Evolutionary conservation across 2,113 vertebrate genomes (phyloP).

Genomic region (Myodes glareolus): DNA sequence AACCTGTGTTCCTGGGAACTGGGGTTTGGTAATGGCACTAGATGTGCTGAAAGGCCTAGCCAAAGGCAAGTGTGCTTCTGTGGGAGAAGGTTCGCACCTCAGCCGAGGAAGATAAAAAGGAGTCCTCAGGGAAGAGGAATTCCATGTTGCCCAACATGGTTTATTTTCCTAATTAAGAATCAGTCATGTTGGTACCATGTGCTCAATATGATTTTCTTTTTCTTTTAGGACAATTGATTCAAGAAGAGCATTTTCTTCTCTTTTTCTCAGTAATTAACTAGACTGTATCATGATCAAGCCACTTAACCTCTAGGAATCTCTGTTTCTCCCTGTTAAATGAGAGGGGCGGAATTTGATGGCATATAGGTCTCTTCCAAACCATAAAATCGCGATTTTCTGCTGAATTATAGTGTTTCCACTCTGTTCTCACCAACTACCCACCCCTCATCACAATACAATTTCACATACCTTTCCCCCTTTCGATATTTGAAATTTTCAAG

Average conservation of each 20-base stretch:
- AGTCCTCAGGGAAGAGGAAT: background rate
- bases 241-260: background rate
- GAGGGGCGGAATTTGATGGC: background rate
- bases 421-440: background rate
- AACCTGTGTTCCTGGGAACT: background rate
- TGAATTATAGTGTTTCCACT: background rate
- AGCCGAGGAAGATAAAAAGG: background rate
- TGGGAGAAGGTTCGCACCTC: rapidly evolving
- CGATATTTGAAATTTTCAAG: conserved; percentile 57
- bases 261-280: conserved; percentile 47
- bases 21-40: background rate
- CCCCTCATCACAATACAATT: conserved; percentile 37
- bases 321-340: background rate
- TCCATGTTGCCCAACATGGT: background rate
- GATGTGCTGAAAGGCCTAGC: rapidly evolving
- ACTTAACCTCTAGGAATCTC: background rate
- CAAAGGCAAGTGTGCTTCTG: background rate
- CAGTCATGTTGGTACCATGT: background rate
- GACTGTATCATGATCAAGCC: background rate
- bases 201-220: background rate
- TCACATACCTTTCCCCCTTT: conserved; percentile 33
- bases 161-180: background rate
- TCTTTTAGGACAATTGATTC: background rate
- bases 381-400: conserved; percentile 5
- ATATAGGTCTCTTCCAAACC: conserved; percentile 22